phyloP scores from a whole-genome alignment of 2,888 invertebrate species.

The Heliconius hortense region DNA sequence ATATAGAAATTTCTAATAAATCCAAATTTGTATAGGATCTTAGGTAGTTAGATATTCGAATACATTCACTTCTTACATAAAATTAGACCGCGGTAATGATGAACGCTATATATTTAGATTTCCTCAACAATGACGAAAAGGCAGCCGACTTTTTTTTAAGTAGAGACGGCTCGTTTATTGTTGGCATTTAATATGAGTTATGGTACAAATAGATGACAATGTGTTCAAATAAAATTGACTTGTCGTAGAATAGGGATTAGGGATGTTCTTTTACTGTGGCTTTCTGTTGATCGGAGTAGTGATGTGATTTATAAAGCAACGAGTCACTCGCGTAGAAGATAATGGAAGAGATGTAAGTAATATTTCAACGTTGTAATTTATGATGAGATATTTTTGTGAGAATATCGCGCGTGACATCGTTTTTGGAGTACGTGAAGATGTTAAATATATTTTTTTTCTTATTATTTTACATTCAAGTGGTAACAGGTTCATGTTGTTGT shows the following conservation, averaged over 20 bases:
- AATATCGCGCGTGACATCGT: constrained; percentile 17
- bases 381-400: not conserved
- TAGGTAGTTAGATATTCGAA: constrained; percentile 24
- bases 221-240: constrained; percentile 73
- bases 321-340: constrained; percentile 43
- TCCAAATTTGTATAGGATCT: constrained; percentile 7
- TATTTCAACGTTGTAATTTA: constrained; percentile 29
- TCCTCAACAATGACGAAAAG: constrained; percentile 65
- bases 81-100: constrained; percentile 70
- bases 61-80: constrained; percentile 55
- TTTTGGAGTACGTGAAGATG: not conserved
- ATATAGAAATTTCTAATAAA: constrained; percentile 5
- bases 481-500: not conserved
- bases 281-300: constrained; percentile 74
- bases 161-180: constrained; percentile 60
- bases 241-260: constrained; percentile 71
- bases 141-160: constrained; percentile 63
- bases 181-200: constrained; percentile 71
- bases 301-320: constrained; percentile 74
- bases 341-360: constrained; percentile 28
- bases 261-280: constrained; percentile 57
- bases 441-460: not conserved
- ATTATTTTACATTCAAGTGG: not conserved
- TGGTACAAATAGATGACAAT: constrained; percentile 64
- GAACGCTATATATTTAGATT: constrained; percentile 74